A percentile compares a stretch with the other conserved stretches of the same genome.
These are phyloP conservation scores for Leptopilina myrica DNA, from an alignment of 2,888 invertebrate genomes.

Conservation along the genomic window DNA sequence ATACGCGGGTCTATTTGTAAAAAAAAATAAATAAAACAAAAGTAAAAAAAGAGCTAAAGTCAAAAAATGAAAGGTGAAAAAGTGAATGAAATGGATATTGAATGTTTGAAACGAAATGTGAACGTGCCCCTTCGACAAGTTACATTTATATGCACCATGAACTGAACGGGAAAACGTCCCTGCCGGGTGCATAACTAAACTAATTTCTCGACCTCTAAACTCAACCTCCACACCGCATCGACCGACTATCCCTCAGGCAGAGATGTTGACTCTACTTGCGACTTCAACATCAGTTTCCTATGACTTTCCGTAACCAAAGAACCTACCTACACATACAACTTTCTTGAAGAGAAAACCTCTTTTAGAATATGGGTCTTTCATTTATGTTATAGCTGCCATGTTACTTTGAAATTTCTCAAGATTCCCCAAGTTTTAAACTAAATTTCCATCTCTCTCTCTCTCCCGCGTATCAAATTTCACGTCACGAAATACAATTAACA, in stretches of 20 bases:
- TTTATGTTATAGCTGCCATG: conserved; percentile 1
- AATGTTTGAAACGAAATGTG: conserved; percentile 36
- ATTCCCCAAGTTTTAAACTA: conserved; percentile 18
- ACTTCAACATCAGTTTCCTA: conserved; percentile 50
- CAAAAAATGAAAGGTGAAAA: conserved; percentile 8
- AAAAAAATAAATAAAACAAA: neutral
- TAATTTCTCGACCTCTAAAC: conserved; percentile 72
- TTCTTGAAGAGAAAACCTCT: neutral
- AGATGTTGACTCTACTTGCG: conserved; percentile 64
- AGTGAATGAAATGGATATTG: conserved; percentile 24
- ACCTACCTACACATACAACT: conserved; percentile 16
- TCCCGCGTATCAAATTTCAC: neutral
- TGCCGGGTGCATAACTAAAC: conserved; percentile 74
- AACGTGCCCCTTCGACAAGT: conserved; percentile 65
- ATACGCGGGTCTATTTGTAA: neutral
- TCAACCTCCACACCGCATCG: conserved; percentile 52
- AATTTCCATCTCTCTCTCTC: conserved; percentile 22
- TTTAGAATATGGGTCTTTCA: conserved; percentile 17
- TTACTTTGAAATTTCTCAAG: conserved; percentile 33
- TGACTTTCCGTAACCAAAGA: conserved; percentile 25
- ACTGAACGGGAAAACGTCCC: conserved; percentile 63
- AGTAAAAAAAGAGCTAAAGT: too few species aligned
- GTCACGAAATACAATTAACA: conserved; percentile 18
- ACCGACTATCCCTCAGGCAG: conserved; percentile 58
- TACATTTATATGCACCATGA: conserved; percentile 59